Conservation (phyloP, 1,140 invertebrate species). For the Drosophila burlai region DNA sequence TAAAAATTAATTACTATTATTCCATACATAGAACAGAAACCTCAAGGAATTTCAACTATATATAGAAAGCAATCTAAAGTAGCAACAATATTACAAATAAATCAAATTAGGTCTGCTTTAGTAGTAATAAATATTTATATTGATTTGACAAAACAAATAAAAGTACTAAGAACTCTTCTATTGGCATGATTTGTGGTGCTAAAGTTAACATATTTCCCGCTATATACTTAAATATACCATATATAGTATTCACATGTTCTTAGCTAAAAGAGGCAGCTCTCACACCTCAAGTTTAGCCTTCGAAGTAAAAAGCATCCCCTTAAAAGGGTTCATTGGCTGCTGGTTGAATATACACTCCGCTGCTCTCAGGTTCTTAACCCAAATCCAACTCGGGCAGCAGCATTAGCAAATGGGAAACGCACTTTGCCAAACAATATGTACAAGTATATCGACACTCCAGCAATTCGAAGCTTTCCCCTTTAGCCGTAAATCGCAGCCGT, state of each 20-base stretch:
- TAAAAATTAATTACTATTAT: background rate
- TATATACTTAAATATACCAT: too few relatives aligned
- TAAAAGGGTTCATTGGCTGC: slow-evolving; percentile 1
- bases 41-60: background rate
- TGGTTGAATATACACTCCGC: background rate
- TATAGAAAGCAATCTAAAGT: background rate
- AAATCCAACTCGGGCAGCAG: background rate
- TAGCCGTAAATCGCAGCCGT: slow-evolving; percentile 47
- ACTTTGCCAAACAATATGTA: background rate
- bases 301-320: background rate
- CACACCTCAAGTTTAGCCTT: too few relatives aligned
- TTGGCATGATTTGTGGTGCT: background rate
- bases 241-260: too few relatives aligned
- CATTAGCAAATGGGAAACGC: slow-evolving; percentile 2
- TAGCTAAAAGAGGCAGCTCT: background rate
- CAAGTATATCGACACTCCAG: slow-evolving; percentile 1
- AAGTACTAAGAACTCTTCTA: background rate
- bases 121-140: background rate
- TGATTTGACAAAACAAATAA: background rate
- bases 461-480: slow-evolving; percentile 31
- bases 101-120: background rate
- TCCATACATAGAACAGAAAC: background rate
- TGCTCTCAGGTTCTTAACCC: slow-evolving; percentile 12
- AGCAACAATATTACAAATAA: background rate
- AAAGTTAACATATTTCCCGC: background rate